These are phyloP conservation scores for Gambusia holbrooki DNA, from an alignment of 2,113 vertebrate genomes.

Conservation along the genomic window DNA sequence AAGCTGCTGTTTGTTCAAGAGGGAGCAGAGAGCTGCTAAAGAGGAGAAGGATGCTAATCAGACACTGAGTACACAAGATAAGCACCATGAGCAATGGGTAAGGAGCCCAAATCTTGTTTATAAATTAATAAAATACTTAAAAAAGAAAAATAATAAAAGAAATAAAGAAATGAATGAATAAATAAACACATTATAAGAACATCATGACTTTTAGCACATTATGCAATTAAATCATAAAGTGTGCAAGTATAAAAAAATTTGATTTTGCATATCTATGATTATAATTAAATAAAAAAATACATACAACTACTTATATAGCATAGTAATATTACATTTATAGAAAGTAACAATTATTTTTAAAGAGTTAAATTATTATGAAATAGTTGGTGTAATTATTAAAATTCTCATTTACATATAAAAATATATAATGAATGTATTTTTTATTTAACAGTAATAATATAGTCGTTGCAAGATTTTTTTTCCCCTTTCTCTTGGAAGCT, in stretches of 20 bases:
- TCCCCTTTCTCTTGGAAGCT: too few species aligned
- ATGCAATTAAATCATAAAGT: too few species aligned
- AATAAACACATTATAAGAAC: not conserved
- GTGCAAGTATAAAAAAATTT: too few species aligned
- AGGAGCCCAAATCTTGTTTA: not conserved
- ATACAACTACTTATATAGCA: not conserved
- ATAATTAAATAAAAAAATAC: not conserved
- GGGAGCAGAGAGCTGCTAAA: not conserved
- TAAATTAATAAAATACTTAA: not conserved
- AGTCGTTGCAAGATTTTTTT: not conserved
- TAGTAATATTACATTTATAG: not conserved
- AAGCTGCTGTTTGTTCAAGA: not conserved
- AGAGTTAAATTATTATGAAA: not conserved
- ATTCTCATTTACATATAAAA: not conserved
- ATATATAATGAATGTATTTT: not conserved
- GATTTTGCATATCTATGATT: too few species aligned
- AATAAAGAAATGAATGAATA: not conserved
- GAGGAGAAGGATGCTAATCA: not conserved
- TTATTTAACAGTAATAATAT: not conserved
- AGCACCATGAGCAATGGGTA: conserved; percentile 6
- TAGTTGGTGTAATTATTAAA: not conserved
- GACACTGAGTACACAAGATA: not conserved
- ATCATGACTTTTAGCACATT: too few species aligned
- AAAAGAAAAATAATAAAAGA: not conserved
- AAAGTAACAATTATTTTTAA: not conserved